Evolutionary conservation across 2,113 vertebrate species (phyloP).

Genomic region (Canis aureus): DNA sequence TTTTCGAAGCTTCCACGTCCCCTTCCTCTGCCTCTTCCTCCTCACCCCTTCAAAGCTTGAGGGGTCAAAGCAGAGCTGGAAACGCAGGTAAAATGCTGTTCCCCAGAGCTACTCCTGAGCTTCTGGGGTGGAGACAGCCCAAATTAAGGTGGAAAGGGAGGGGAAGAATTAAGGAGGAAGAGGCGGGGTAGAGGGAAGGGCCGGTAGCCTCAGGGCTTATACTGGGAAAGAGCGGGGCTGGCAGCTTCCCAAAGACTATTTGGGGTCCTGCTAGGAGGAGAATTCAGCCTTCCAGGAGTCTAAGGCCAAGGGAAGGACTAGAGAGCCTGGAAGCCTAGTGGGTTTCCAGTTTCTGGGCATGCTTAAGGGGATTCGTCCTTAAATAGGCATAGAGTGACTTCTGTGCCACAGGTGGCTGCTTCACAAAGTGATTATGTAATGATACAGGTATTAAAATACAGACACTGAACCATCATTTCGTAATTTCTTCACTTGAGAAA

Average conservation of each 20-base stretch:
- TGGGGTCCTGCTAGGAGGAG: not conserved
- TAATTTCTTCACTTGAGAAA: not conserved
- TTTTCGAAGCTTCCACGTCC: not conserved
- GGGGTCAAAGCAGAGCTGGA: not conserved
- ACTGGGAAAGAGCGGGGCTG: not conserved
- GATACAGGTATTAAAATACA: not conserved
- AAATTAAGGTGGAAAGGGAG: not conserved
- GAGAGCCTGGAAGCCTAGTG: not conserved
- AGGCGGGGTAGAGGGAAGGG: no score
- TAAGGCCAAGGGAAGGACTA: not conserved
- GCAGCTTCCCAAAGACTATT: not conserved
- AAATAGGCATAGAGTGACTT: constrained; percentile 26
- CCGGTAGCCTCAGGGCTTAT: not conserved
- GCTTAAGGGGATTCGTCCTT: constrained; percentile 49
- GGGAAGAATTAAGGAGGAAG: not conserved
- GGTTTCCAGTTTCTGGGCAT: constrained; percentile 52
- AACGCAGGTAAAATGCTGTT: not conserved
- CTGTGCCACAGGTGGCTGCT: constrained; percentile 44
- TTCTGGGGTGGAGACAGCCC: not conserved
- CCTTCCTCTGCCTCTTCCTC: not conserved
- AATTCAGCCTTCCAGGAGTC: constrained; percentile 29
- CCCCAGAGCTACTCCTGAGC: not conserved
- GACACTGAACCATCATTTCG: not conserved
- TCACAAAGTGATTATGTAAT: constrained; percentile 41
- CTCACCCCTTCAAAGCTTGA: not conserved